These are phyloP conservation scores for Mustela lutreola DNA, from an alignment of 2,113 vertebrate genomes.

Conservation along the genomic window DNA sequence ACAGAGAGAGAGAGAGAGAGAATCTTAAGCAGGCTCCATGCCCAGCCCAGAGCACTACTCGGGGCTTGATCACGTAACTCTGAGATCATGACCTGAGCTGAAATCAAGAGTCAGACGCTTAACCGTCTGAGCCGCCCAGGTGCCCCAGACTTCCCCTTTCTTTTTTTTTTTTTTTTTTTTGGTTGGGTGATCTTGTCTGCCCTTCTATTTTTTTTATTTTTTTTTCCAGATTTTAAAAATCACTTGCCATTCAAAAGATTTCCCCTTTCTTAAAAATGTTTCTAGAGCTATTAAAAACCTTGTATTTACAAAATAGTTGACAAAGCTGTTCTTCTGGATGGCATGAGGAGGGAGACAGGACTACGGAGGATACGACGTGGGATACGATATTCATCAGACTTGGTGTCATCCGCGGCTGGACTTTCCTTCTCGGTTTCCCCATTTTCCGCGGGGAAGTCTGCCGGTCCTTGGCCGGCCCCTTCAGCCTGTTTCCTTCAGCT, in stretches of 20 bases:
- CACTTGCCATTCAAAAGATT: not conserved
- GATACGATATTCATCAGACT: not conserved
- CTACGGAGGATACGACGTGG: not conserved
- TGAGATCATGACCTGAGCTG: not conserved
- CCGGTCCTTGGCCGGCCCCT: not conserved
- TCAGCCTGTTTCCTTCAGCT: not conserved
- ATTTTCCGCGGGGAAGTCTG: not conserved
- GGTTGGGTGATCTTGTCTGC: too few relatives aligned
- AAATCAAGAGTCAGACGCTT: not conserved
- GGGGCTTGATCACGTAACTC: too few relatives aligned
- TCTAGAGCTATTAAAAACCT: not conserved
- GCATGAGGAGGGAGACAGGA: not conserved
- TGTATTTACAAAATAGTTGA: not conserved
- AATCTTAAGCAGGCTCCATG: too few relatives aligned
- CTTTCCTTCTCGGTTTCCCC: not conserved
- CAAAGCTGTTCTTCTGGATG: not conserved
- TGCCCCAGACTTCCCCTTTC: not conserved
- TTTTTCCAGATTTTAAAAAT: too few relatives aligned
- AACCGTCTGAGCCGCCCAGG: not conserved
- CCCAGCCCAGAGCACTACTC: too few relatives aligned
- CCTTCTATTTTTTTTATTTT: too few relatives aligned
- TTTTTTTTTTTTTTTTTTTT: not conserved
- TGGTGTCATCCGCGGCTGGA: not conserved
- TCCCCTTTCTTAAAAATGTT: not conserved
- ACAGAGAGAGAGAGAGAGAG: too few relatives aligned